Evolutionary conservation across 2,113 vertebrate genomes (phyloP).

Genomic region (Delphinapterus leucas): DNA sequence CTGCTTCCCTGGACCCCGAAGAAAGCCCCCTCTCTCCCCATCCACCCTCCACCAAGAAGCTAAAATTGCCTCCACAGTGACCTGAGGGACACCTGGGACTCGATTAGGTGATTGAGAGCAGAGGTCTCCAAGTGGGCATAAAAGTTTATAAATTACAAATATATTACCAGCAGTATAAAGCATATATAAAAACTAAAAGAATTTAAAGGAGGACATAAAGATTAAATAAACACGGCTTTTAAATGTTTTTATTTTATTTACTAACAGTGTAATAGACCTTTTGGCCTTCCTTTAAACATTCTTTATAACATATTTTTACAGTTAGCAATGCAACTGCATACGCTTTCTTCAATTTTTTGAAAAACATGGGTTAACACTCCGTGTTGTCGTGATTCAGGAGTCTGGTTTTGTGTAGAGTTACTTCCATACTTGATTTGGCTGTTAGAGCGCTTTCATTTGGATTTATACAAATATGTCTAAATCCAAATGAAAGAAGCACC

Average conservation of each 20-base stretch:
- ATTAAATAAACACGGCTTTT: neutral
- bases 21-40: rapidly evolving
- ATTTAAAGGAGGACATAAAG: neutral
- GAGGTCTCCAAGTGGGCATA: neutral
- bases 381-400: rapidly evolving
- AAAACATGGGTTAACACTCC: neutral
- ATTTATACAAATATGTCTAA: neutral
- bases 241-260: neutral
- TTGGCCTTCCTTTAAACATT: neutral
- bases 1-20: neutral
- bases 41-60: neutral
- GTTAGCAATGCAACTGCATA: neutral
- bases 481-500: neutral
- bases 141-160: neutral
- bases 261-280: neutral
- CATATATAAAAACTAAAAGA: neutral
- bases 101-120: too few relatives aligned
- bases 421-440: neutral
- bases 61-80: rapidly evolving
- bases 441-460: neutral
- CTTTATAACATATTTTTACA: neutral
- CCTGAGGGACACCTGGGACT: too few relatives aligned
- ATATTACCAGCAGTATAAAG: neutral
- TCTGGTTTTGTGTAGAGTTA: neutral
- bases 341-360: neutral